These are phyloP conservation scores for Callimico goeldii DNA, from an alignment of 2,797 vertebrate species.

Conservation along the genomic window DNA sequence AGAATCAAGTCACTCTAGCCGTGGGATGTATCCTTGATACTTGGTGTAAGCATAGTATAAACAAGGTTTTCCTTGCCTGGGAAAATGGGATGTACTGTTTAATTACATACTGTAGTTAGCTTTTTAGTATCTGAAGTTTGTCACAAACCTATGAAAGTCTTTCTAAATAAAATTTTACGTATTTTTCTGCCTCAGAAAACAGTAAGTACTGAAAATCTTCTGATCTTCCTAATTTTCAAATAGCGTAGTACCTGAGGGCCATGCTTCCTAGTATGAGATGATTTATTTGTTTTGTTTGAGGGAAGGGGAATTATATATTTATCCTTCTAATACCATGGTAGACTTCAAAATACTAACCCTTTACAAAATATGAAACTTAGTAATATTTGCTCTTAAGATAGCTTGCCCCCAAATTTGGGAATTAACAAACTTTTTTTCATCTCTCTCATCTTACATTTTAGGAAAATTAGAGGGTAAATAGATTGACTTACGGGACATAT, in stretches of 20 bases:
- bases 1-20: background rate
- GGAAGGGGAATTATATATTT: background rate
- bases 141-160: background rate
- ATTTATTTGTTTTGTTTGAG: slow-evolving; percentile 1
- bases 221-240: background rate
- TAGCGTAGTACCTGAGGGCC: background rate
- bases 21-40: background rate
- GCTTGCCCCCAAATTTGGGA: background rate
- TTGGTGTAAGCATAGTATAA: slow-evolving; percentile 10
- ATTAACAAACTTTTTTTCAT: background rate
- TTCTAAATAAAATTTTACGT: background rate
- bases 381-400: background rate
- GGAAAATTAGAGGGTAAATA: background rate
- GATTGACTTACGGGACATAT: background rate
- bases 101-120: background rate
- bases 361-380: background rate
- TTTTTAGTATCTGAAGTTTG: background rate
- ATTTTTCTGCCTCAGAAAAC: slow-evolving; percentile 18
- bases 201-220: background rate
- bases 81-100: background rate
- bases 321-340: background rate
- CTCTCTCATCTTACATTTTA: background rate
- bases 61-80: background rate
- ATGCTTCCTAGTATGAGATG: background rate
- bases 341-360: background rate